Evolutionary conservation across 2,113 vertebrate genomes (phyloP).

Genomic region (Tinamus guttatus): DNA sequence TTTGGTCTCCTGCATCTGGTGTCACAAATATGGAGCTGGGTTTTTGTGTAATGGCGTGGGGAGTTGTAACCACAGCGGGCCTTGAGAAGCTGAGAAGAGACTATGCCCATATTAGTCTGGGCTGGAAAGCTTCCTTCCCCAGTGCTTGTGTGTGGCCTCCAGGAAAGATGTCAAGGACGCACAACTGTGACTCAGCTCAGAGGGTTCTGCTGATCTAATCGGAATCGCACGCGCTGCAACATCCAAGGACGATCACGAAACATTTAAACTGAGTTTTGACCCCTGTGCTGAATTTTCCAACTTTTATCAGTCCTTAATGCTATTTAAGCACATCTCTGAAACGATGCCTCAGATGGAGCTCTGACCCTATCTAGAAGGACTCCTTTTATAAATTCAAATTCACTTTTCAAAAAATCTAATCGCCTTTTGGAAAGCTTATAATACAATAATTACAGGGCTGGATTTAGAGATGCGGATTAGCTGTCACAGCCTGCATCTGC

Average conservation of each 20-base stretch:
- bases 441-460: neutral
- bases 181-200: neutral
- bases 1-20: neutral
- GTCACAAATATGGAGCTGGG: neutral
- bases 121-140: neutral
- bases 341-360: neutral
- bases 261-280: neutral
- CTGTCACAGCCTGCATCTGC: slow-evolving; percentile 14
- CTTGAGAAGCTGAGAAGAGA: accelerated
- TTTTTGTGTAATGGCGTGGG: accelerated
- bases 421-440: neutral
- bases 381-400: slow-evolving; percentile 11
- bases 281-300: neutral
- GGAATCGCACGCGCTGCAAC: neutral
- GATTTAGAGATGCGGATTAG: neutral
- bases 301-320: neutral
- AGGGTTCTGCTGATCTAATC: neutral
- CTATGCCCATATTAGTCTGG: neutral
- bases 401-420: neutral
- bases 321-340: neutral
- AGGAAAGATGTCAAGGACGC: neutral
- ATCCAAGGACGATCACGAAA: neutral
- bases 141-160: neutral
- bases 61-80: accelerated
- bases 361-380: neutral